Evolutionary conservation across 1,140 invertebrate genomes (phyloP).

Genomic region (Stegodyphus dumicola): DNA sequence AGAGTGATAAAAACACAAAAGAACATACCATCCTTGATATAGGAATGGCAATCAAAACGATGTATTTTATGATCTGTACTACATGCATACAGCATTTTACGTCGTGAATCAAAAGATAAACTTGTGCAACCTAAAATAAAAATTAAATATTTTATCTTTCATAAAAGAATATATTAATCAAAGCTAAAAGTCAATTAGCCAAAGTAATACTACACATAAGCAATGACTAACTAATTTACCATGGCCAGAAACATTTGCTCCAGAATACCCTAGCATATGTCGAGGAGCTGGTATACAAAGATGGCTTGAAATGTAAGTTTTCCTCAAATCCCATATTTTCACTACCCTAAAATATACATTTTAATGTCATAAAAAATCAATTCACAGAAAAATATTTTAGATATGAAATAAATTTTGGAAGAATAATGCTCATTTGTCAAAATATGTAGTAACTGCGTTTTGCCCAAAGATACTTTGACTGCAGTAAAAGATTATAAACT

Average conservation of each 20-base stretch:
- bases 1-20: not conserved
- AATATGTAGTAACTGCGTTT: too few relatives aligned
- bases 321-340: slow-evolving; percentile 88
- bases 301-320: slow-evolving; percentile 75
- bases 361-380: not conserved
- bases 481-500: too few relatives aligned
- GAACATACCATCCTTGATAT: slow-evolving; percentile 64
- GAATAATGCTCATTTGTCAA: too few relatives aligned
- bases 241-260: not conserved
- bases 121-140: slow-evolving; percentile 70
- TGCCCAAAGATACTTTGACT: too few relatives aligned
- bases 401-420: too few relatives aligned
- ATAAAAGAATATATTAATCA: not conserved
- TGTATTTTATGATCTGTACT: slow-evolving; percentile 89
- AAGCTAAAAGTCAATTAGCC: not conserved
- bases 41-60: slow-evolving; percentile 82
- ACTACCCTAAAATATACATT: slow-evolving; percentile 68
- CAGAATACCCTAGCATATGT: not conserved
- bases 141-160: not conserved
- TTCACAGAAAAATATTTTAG: not conserved
- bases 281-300: slow-evolving; percentile 1
- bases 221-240: not conserved
- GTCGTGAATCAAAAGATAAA: slow-evolving; percentile 77
- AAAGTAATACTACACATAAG: not conserved
- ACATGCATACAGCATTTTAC: slow-evolving; percentile 81